phyloP scores from a whole-genome alignment of 2,888 invertebrate species.

The Elysia crispata region DNA sequence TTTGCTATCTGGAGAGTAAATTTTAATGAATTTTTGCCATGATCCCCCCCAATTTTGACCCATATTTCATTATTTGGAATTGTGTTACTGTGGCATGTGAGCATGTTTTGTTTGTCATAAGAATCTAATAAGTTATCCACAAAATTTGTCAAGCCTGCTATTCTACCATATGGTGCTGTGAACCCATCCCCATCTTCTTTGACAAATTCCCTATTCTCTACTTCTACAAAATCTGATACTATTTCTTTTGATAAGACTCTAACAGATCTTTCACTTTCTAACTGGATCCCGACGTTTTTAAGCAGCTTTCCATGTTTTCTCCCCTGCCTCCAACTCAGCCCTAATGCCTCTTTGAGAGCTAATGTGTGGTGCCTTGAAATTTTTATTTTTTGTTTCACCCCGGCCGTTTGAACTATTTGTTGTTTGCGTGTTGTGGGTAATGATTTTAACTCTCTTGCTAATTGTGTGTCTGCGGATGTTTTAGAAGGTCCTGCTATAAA shows the following conservation, averaged over 20 bases:
- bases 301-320: neutral
- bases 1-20: slow-evolving; percentile 23
- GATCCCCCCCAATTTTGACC: neutral
- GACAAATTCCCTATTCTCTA: neutral
- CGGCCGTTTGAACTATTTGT: too few species aligned
- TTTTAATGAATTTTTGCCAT: slow-evolving; percentile 15
- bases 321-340: slow-evolving; percentile 15
- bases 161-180: neutral
- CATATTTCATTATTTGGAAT: slow-evolving; percentile 7
- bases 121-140: neutral
- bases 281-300: neutral
- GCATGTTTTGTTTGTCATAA: neutral
- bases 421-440: too few species aligned
- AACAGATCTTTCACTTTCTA: neutral
- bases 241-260: neutral
- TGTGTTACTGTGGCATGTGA: neutral
- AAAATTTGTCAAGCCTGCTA: neutral
- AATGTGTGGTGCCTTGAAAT: neutral
- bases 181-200: neutral
- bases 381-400: too few species aligned
- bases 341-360: neutral
- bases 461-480: too few species aligned
- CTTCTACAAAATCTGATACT: slow-evolving; percentile 10
- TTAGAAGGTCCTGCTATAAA: too few species aligned
- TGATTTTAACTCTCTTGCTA: too few species aligned